phyloP scores from a whole-genome alignment of 2,113 vertebrate species.

The Neodontobutis hainanensis region DNA sequence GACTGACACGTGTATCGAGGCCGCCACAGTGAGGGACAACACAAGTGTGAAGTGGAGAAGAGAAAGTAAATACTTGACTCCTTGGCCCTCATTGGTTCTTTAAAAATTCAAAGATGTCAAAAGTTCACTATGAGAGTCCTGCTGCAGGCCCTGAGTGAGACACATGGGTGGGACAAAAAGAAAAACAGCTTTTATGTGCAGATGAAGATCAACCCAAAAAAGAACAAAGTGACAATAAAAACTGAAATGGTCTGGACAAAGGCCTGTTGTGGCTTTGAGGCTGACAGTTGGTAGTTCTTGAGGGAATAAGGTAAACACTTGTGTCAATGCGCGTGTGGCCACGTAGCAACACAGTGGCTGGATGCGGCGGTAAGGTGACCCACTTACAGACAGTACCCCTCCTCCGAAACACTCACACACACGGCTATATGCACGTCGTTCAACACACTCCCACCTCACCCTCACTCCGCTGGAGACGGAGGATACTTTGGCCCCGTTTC shows the following conservation, averaged over 20 bases:
- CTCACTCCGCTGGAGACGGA: slow-evolving; percentile 46
- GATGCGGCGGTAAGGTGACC: slow-evolving; percentile 75
- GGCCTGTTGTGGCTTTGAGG: slow-evolving; percentile 8
- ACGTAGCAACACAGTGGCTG: slow-evolving; percentile 58
- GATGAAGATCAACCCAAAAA: not conserved
- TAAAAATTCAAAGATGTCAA: slow-evolving; percentile 67
- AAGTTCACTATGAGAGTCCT: slow-evolving; percentile 62
- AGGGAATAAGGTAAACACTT: slow-evolving; percentile 27
- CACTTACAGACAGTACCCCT: slow-evolving; percentile 68
- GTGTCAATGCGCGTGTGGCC: slow-evolving; percentile 43
- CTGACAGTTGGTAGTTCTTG: slow-evolving; percentile 16
- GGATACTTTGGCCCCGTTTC: slow-evolving; percentile 76
- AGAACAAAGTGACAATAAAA: too few species aligned
- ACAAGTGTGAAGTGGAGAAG: slow-evolving; percentile 7
- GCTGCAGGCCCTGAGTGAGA: slow-evolving; percentile 58
- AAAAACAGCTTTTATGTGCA: not conserved
- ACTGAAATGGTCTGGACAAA: too few species aligned
- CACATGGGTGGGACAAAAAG: slow-evolving; percentile 18
- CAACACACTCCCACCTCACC: slow-evolving; percentile 49
- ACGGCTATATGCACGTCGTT: slow-evolving; percentile 33
- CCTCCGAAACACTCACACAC: slow-evolving; percentile 34
- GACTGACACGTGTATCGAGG: slow-evolving; percentile 32
- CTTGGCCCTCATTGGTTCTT: slow-evolving; percentile 50
- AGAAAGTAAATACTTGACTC: slow-evolving; percentile 38
- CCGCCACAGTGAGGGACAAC: slow-evolving; percentile 16